Conservation (phyloP, 2,888 invertebrate species). For the Drosophila falleni region DNA sequence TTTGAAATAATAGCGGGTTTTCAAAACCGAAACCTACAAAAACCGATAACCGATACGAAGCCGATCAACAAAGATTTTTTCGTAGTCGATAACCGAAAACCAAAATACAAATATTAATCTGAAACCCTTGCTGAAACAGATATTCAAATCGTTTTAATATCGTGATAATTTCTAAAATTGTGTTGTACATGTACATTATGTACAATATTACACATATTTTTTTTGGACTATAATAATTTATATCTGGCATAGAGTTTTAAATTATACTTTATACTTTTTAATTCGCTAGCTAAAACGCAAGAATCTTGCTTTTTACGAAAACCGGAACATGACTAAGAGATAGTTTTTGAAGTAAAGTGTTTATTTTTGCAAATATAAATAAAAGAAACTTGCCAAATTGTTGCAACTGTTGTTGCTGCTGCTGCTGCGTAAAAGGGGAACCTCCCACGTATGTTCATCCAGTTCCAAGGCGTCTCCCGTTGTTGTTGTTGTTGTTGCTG, state of each 20-base stretch:
- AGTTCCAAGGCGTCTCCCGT: constrained; percentile 31
- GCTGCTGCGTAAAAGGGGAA: constrained; percentile 65
- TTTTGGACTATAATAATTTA: no score
- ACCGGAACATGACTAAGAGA: background rate
- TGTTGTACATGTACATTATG: no score
- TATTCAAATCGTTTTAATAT: no score
- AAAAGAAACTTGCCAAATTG: constrained; percentile 51
- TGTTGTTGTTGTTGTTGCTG: constrained; percentile 16
- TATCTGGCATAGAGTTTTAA: background rate
- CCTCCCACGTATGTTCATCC: constrained; percentile 78
- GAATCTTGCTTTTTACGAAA: background rate
- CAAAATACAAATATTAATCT: no score
- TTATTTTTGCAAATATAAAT: background rate
- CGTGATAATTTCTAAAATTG: no score
- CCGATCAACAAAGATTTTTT: no score
- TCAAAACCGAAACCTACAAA: no score
- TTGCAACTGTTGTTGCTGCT: constrained; percentile 50
- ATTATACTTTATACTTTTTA: background rate
- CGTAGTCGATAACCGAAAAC: no score
- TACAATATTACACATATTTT: no score
- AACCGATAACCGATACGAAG: no score
- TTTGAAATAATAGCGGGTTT: no score
- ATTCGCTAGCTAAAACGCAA: background rate
- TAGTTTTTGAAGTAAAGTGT: background rate
- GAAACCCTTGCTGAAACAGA: no score